Conservation (phyloP, 2,797 vertebrate species). For the Halcyon smyrnensis region DNA sequence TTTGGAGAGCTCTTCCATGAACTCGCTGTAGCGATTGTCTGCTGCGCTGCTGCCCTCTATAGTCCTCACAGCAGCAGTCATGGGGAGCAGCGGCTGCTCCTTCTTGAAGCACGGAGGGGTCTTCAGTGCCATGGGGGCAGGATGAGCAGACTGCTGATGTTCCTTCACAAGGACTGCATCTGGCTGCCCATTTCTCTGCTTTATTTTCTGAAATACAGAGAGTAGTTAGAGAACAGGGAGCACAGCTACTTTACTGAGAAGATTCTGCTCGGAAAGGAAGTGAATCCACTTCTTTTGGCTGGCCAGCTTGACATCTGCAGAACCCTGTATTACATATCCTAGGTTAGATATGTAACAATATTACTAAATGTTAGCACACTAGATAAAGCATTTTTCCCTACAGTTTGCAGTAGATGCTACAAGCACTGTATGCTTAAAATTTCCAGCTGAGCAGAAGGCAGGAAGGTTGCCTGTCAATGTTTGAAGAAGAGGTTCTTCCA, state of each 20-base stretch:
- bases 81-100: slow-evolving; percentile 77
- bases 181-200: slow-evolving; percentile 77
- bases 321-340: background rate
- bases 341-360: background rate
- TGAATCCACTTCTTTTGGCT: background rate
- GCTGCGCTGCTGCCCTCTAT: slow-evolving; percentile 93
- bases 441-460: background rate
- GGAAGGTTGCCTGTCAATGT: background rate
- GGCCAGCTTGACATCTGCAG: background rate
- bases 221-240: background rate
- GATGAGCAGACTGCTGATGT: slow-evolving; percentile 72
- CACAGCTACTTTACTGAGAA: background rate
- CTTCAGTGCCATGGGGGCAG: slow-evolving; percentile 83
- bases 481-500: background rate
- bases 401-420: background rate
- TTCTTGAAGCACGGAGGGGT: slow-evolving; percentile 85
- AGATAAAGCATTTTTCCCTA: background rate
- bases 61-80: slow-evolving; percentile 83
- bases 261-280: background rate
- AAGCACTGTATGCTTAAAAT: background rate
- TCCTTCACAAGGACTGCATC: slow-evolving; percentile 77
- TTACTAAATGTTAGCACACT: background rate
- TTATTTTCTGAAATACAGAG: slow-evolving; percentile 85
- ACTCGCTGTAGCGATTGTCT: slow-evolving; percentile 89
- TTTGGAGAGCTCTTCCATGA: slow-evolving; percentile 83